Conservation (phyloP, 2,797 vertebrate species). For the Onychomys torridus region DNA sequence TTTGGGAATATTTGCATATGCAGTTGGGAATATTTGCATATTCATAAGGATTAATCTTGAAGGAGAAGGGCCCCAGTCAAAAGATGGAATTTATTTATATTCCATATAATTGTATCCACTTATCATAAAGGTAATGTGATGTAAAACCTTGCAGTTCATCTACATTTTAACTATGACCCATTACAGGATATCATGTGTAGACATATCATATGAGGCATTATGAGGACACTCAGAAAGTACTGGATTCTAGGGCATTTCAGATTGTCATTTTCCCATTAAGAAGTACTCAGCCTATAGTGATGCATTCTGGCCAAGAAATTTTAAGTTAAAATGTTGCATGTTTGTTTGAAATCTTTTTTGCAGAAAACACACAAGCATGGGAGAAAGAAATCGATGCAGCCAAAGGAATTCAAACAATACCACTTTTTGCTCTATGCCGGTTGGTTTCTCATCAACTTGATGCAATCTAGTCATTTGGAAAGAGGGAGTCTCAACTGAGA, state of each 20-base stretch:
- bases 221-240: background rate
- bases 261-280: background rate
- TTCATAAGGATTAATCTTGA: background rate
- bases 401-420: background rate
- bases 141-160: background rate
- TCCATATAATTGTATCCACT: background rate
- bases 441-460: background rate
- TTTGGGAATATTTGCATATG: background rate
- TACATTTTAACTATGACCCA: background rate
- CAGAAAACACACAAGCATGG: conserved; percentile 1
- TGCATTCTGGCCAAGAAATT: conserved; percentile 21
- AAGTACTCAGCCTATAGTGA: background rate
- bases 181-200: background rate
- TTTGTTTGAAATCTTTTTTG: conserved; percentile 9
- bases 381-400: background rate
- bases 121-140: background rate
- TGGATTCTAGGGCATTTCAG: background rate
- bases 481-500: background rate
- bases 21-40: background rate
- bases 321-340: background rate
- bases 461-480: background rate
- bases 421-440: background rate
- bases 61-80: background rate
- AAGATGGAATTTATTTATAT: background rate
- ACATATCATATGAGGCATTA: background rate